Base-by-base conservation (phyloP, 1,140 invertebrate species). In the Drosophila tropicalis region DNA sequence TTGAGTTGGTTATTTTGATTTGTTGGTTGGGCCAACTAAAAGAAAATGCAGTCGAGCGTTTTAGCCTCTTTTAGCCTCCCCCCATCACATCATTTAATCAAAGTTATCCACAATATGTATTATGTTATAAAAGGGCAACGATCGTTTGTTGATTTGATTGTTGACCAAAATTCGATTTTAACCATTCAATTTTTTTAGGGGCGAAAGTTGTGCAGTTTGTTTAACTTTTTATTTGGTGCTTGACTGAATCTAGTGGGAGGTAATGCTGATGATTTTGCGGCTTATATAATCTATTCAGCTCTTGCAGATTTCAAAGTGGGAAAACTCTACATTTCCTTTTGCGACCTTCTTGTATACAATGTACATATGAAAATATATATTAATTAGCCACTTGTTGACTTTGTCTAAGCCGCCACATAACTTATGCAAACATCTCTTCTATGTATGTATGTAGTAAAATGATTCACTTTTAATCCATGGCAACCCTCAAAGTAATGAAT, bases 21-120 rank as follows among this genome's bases (percentile, higher is more conserved):
- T 68, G 66, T 70, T 67, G 32, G 17, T 71, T 70, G 47, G 36
- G 54, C 69, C 54, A 67, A 75, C 72, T 62, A 70, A 54, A 66
- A 79, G 41, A 66, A 79, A 79, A 75, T 71, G 66, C 82, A 85
- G 4, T 69, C 61, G 85, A 75, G 82, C 82, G 71, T 75, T 76
- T n/a, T 39, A 29, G 29, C 29, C 29, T 22, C 22, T 22, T 22
- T 22, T 22, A 22, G n/a, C n/a, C 3, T 22, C 22, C 22, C 22
- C 22, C 1, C 29, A 29, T 29, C 5, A 10, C 34, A 12, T n/a
- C n/a, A 36, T 36, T 36, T 36, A 36, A 36, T 36, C 36, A 39
- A 12, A 39, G 60, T 61, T 40, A 56, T 61, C 70, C 39, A 47
- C 55, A 47, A 55, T 55, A 29, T 55, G 47, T 22, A 55, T 29